A percentile compares a stretch with the other conserved stretches of the same genome.
These are phyloP conservation scores for Caenorhabditis becei DNA, from an alignment of 2,888 invertebrate species.

Conservation along the genomic window DNA sequence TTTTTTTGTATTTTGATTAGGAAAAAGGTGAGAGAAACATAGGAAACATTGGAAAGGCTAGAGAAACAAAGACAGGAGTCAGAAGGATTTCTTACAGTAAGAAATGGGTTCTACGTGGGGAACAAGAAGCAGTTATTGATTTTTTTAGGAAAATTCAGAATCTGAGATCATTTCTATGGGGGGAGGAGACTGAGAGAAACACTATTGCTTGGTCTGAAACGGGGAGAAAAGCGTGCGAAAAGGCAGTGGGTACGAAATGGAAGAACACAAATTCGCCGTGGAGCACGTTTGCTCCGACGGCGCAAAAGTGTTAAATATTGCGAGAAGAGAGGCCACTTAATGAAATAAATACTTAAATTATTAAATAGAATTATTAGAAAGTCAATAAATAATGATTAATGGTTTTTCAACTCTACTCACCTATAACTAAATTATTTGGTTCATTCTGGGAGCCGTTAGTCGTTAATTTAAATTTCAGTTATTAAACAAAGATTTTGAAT, in stretches of 20 bases:
- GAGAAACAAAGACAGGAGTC: neutral
- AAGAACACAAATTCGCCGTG: neutral
- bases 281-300: slow-evolving; percentile 2
- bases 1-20: neutral
- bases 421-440: slow-evolving; percentile 33
- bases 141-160: neutral
- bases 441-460: slow-evolving; percentile 49
- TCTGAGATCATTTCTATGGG: slow-evolving; percentile 17
- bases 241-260: slow-evolving; percentile 48
- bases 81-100: slow-evolving; percentile 19
- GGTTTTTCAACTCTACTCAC: neutral
- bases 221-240: slow-evolving; percentile 30
- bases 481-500: neutral
- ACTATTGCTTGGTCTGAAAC: slow-evolving; percentile 55
- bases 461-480: slow-evolving; percentile 6
- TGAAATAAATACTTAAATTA: slow-evolving; percentile 14
- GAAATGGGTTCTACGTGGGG: slow-evolving; percentile 24
- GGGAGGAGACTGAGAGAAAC: neutral
- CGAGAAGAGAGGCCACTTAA: slow-evolving; percentile 10
- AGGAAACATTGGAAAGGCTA: slow-evolving; percentile 10
- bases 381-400: neutral
- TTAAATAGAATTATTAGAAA: slow-evolving; percentile 6
- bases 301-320: neutral
- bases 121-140: neutral
- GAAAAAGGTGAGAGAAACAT: slow-evolving; percentile 25